These are phyloP conservation scores for Dynastes maya DNA, from an alignment of 2,888 invertebrate genomes.

Conservation along the genomic window DNA sequence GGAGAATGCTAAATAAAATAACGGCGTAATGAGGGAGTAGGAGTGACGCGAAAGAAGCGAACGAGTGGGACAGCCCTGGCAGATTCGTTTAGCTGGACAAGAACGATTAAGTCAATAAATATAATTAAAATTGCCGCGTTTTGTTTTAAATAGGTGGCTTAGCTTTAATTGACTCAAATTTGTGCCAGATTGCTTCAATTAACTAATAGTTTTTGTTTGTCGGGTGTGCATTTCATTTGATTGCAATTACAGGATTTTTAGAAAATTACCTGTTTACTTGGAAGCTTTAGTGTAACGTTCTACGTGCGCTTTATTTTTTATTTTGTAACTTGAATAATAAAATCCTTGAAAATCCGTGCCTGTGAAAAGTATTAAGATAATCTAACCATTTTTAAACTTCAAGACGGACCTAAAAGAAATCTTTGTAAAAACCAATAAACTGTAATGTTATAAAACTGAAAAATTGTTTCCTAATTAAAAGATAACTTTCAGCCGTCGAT, in stretches of 20 bases:
- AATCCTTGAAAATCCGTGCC: too few species aligned
- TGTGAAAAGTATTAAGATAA: too few species aligned
- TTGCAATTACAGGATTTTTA: neutral
- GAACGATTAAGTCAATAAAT: constrained; percentile 46
- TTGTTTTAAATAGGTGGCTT: constrained; percentile 47
- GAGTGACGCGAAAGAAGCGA: constrained; percentile 4
- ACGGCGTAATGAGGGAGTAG: constrained; percentile 44
- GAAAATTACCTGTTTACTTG: neutral
- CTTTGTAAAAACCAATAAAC: too few species aligned
- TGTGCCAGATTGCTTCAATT: constrained; percentile 36
- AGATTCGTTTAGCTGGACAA: constrained; percentile 35
- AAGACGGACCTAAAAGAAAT: too few species aligned
- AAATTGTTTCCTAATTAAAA: too few species aligned
- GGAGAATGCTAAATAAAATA: constrained; percentile 59
- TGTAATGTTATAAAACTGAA: too few species aligned
- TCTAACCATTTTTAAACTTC: too few species aligned
- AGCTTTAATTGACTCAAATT: constrained; percentile 44
- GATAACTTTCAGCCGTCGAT: too few species aligned
- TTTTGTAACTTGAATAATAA: too few species aligned
- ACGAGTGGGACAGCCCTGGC: constrained; percentile 11
- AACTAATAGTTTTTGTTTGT: constrained; percentile 36
- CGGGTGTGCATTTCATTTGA: neutral
- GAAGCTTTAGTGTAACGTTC: neutral
- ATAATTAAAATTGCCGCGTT: constrained; percentile 43
- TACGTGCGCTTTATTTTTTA: too few species aligned